Evolutionary conservation across 2,113 vertebrate genomes (phyloP), one percentile per base, ranked within the genome.

Genomic region (Lethenteron reissneri): DNA sequence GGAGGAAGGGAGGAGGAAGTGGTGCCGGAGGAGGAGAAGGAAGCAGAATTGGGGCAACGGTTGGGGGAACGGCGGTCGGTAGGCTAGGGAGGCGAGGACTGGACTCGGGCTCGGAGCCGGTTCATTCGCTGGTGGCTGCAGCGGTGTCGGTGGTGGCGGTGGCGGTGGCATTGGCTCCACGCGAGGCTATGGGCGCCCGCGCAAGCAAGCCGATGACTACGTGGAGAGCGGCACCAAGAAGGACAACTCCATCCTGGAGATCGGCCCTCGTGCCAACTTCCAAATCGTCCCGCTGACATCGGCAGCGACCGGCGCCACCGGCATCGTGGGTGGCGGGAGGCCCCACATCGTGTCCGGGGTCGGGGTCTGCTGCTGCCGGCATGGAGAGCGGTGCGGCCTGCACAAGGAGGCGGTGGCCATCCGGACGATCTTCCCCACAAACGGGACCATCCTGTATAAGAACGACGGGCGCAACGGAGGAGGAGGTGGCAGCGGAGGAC

Each of bases 151-250:
- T 1, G 6, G 41, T 7, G 41, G 41, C 41, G 41, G 41, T 7
- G 6, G 41, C 41, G 41, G 41, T 41, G 41, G 41, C 41, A 41
- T 41, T 41, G 41, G 41, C 5, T 41, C 41, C 41, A 2, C 41
- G 41, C 41, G 41, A 41, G 41, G 41, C 41, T 83, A 87, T 72
- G 81, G 71, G 75, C 79, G 78, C 71, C 79, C 82, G 11, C 84
- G 77, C 74, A 84, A 88, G 74, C 82, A 76, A 74, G 86, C 85
- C 73, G 88, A 88, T 2, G 87, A 89, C 77, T 92, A 92, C 56
- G 80, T 90, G 71, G 88, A 94, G 76, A 88, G 88, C 0, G 89
- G 89, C 75, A 94, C 89, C 73, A 94, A 94, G 79, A 94, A 94
- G 77, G 89, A 94, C 74, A 90, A 84, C 74, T 90, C 85, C 71